Conservation (phyloP, 2,113 vertebrate species). For the Okapia johnstoni region DNA sequence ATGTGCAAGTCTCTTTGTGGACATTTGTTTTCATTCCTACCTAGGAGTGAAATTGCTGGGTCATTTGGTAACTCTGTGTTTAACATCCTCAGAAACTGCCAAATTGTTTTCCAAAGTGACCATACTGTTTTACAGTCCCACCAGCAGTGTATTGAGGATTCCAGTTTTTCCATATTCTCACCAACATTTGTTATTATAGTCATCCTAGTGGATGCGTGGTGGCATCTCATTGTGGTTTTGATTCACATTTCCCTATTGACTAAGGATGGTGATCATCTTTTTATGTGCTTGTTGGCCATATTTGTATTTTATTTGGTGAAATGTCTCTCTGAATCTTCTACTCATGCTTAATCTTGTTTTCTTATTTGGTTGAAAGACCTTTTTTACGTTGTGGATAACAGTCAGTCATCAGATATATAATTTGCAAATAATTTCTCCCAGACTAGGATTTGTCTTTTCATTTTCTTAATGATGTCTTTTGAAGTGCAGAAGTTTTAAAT, state of each 20-base stretch:
- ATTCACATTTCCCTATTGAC: neutral
- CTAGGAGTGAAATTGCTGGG: neutral
- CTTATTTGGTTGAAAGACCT: neutral
- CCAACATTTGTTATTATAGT: neutral
- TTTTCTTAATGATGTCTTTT: neutral
- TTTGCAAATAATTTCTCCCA: neutral
- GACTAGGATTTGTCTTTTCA: neutral
- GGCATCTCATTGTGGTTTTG: neutral
- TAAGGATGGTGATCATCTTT: neutral
- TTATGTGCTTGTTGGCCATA: neutral
- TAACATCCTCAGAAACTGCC: neutral
- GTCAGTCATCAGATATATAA: neutral
- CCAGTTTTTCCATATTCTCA: neutral
- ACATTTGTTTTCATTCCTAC: conserved; percentile 3
- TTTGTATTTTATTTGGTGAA: neutral
- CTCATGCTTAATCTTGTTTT: neutral
- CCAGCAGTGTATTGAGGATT: neutral
- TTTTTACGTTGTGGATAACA: neutral
- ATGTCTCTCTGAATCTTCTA: neutral
- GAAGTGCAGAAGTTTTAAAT: neutral
- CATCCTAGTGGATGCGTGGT: neutral
- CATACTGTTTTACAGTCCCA: neutral
- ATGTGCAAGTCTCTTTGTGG: neutral
- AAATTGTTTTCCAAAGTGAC: neutral
- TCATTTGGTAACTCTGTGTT: neutral